Evolutionary conservation across 2,797 vertebrate species (phyloP).

Genomic region (Melopsittacus undulatus): DNA sequence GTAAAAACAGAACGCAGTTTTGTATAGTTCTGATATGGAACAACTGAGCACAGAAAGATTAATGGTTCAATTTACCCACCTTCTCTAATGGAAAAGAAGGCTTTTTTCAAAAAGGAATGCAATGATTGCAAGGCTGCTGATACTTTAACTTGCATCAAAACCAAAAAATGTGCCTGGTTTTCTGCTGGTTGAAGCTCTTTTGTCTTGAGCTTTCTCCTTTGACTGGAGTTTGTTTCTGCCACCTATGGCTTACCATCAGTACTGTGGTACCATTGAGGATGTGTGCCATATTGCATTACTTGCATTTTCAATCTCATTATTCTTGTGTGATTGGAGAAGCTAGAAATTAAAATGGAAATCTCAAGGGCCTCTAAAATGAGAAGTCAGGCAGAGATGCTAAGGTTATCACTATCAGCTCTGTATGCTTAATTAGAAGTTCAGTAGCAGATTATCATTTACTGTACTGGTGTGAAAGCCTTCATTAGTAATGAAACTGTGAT

Average conservation of each 20-base stretch:
- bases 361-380: constrained; percentile 1
- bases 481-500: constrained; percentile 37
- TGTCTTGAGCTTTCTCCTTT: background rate
- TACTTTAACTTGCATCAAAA: background rate
- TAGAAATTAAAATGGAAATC: constrained; percentile 60
- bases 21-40: background rate
- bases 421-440: constrained; percentile 53
- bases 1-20: background rate
- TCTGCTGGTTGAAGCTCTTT: background rate
- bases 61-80: background rate
- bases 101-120: background rate
- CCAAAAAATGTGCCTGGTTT: background rate
- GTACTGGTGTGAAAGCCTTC: constrained; percentile 9
- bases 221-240: background rate
- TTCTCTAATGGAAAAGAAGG: background rate
- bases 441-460: constrained; percentile 45
- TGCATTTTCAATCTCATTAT: constrained; percentile 17
- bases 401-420: constrained; percentile 24
- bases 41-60: background rate
- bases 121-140: background rate
- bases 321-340: background rate
- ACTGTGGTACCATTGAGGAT: background rate
- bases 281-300: background rate
- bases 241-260: background rate
- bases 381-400: constrained; percentile 29